Conservation (phyloP, 1,140 invertebrate species). For the Acromyrmex echinatior region DNA sequence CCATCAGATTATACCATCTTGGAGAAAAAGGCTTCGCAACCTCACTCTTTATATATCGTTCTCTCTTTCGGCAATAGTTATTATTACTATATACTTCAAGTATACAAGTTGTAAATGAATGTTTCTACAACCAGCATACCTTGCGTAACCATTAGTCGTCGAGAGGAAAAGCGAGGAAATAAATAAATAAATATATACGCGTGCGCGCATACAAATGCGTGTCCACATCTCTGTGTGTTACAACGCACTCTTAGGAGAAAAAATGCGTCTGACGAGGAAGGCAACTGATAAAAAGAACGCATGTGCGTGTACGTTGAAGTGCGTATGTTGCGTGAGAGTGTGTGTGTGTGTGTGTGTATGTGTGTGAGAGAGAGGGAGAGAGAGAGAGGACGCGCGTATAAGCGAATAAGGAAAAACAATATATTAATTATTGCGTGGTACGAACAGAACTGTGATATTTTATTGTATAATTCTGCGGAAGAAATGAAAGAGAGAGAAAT, state of each 20-base stretch:
- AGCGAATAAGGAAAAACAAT: conserved; percentile 80
- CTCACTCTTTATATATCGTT: conserved; percentile 65
- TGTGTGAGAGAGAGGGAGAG: conserved; percentile 45
- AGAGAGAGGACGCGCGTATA: conserved; percentile 73
- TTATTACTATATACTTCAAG: conserved; percentile 61
- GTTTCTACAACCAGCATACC: conserved; percentile 61
- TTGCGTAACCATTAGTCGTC: conserved; percentile 62
- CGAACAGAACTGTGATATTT: conserved; percentile 87
- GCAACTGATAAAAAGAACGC: conserved; percentile 46
- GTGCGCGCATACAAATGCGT: conserved; percentile 16
- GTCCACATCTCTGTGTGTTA: conserved; percentile 39
- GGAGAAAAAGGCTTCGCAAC: conserved; percentile 57
- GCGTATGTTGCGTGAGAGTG: conserved; percentile 15
- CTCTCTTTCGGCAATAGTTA: conserved; percentile 62
- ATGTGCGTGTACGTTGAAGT: conserved; percentile 21
- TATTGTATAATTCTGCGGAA: conserved; percentile 85
- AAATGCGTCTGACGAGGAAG: conserved; percentile 10
- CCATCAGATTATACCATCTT: conserved; percentile 50
- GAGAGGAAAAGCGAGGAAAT: conserved; percentile 47
- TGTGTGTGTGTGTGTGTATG: conserved; percentile 31
- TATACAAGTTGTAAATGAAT: conserved; percentile 65
- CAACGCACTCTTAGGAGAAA: neutral
- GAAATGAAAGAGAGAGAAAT: conserved; percentile 75
- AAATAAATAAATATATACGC: conserved; percentile 18
- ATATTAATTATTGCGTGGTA: conserved; percentile 85